Evolutionary conservation across 2,113 vertebrate species (phyloP), one percentile per base, ranked within the genome.

Genomic region (Colinus virginianus): DNA sequence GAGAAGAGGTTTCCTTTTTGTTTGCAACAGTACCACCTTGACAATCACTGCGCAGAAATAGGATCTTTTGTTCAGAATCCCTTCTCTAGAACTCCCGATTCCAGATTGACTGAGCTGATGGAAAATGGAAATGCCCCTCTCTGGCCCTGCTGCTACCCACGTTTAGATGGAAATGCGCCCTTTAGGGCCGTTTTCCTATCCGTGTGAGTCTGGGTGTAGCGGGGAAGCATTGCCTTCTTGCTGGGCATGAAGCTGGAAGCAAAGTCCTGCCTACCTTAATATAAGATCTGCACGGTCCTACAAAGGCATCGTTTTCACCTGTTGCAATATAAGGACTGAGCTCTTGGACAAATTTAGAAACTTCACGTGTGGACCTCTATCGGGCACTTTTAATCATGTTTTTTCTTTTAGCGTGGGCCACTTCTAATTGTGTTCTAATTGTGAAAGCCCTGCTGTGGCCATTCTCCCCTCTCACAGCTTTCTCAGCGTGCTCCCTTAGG

Each of bases 191-290:
- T 87, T 87, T 56, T 78, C 5, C 55, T 78, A 6, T 38, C 56
- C 75, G 70, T 3, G 46, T 6, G 63, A 16, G 48, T 43, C 38
- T 48, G 23, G 9, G 9, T 26, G 23, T 34, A 38, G 42, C 3
- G 0, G 7, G 51, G 56, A 75, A 59, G 11, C 14, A 8, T 66
- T 23, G 7, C 12, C 46, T 18, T 83, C 23, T 26, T 21, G 1
- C 45, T 70, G 13, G 77, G 28, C 23, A 8, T 7, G 28, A 40
- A 83, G 13, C 43, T 40, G n/a, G 46, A 22, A 68, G 51, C 7
- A 55, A 36, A 86, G 15, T 18, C 0, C 0, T 30, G 32, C 7
- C 6, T 2, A 5, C 2, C 45, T 55, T 83, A 21, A 16, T 5
- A 3, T 20, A 1, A 8, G 18, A 3, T 9, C 55, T 66, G 22